Conservation (phyloP, 1,140 invertebrate species). For the Condylostylus longicornis region DNA sequence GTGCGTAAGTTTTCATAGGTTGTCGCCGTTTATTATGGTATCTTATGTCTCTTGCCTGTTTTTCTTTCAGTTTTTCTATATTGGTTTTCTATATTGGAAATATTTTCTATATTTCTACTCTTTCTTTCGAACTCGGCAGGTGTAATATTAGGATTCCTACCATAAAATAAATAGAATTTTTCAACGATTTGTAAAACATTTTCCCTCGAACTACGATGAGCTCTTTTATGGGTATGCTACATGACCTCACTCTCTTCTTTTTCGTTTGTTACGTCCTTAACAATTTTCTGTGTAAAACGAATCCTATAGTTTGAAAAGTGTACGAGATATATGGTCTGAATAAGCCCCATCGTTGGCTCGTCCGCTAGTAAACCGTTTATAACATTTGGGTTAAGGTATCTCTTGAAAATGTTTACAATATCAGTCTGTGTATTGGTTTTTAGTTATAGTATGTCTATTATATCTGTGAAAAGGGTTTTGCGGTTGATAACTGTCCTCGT, state of each 20-base stretch:
- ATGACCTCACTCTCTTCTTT: constrained; percentile 3
- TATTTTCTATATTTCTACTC: constrained; percentile 1
- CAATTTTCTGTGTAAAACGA: constrained; percentile 4
- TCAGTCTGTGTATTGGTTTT: no score
- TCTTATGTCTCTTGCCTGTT: constrained; percentile 4
- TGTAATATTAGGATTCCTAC: no score
- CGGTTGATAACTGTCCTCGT: constrained; percentile 2
- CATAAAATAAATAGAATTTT: constrained; percentile 4
- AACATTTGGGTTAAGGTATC: constrained; percentile 5
- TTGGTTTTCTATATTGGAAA: no score
- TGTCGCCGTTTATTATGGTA: constrained; percentile 3
- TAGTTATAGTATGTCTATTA: constrained; percentile 5
- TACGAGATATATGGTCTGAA: constrained; percentile 5
- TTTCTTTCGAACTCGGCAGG: constrained; percentile 2
- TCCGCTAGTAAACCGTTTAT: constrained; percentile 4
- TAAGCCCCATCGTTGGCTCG: constrained; percentile 5
- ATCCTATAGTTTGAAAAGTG: constrained; percentile 6
- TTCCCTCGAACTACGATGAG: constrained; percentile 5
- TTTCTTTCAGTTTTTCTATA: neutral
- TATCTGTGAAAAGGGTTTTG: constrained; percentile 1
- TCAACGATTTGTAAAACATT: constrained; percentile 4
- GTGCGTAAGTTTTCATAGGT: neutral
- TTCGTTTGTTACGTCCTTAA: neutral
- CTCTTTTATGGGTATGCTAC: constrained; percentile 3
- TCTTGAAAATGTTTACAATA: constrained; percentile 5